A percentile compares a stretch with the other conserved stretches of the same genome.
Conservation (phyloP, 2,888 invertebrate genomes). For the Magallana nippona region DNA sequence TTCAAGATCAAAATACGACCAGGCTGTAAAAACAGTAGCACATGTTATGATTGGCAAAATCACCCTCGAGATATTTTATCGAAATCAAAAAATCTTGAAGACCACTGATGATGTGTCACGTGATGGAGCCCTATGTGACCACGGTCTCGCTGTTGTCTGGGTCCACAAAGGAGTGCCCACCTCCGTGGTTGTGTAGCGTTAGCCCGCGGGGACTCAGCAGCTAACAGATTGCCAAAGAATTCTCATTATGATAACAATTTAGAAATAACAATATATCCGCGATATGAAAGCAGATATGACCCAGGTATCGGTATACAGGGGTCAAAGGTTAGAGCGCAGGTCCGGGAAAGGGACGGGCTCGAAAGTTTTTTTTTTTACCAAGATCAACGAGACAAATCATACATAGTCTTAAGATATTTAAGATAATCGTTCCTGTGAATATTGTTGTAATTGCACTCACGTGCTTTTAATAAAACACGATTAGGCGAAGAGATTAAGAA, state of each 20-base stretch:
- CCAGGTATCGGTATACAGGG: slow-evolving; percentile 33
- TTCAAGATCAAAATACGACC: too few species aligned
- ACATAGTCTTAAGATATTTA: too few species aligned
- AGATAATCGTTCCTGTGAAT: too few species aligned
- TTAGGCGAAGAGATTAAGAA: not conserved
- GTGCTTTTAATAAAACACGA: slow-evolving; percentile 2
- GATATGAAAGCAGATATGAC: slow-evolving; percentile 39
- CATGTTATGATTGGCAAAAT: slow-evolving; percentile 10
- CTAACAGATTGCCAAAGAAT: slow-evolving; percentile 39
- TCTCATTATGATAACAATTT: slow-evolving; percentile 37
- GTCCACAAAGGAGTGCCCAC: slow-evolving; percentile 5
- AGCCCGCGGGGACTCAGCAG: slow-evolving; percentile 37
- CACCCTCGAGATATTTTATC: slow-evolving; percentile 7
- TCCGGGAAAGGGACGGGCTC: not conserved
- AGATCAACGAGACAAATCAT: too few species aligned
- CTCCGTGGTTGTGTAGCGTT: slow-evolving; percentile 13
- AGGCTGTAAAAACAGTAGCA: not conserved
- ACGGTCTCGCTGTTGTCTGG: slow-evolving; percentile 6
- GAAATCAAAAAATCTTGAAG: slow-evolving; percentile 21
- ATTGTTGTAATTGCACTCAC: slow-evolving; percentile 25
- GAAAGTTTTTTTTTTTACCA: too few species aligned
- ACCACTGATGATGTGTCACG: slow-evolving; percentile 10
- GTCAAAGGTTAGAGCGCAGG: slow-evolving; percentile 10
- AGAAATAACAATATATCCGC: slow-evolving; percentile 33
- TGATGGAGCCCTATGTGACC: not conserved